phyloP scores from a whole-genome alignment of 2,888 invertebrate genomes.

The Odontocolon sp. region DNA sequence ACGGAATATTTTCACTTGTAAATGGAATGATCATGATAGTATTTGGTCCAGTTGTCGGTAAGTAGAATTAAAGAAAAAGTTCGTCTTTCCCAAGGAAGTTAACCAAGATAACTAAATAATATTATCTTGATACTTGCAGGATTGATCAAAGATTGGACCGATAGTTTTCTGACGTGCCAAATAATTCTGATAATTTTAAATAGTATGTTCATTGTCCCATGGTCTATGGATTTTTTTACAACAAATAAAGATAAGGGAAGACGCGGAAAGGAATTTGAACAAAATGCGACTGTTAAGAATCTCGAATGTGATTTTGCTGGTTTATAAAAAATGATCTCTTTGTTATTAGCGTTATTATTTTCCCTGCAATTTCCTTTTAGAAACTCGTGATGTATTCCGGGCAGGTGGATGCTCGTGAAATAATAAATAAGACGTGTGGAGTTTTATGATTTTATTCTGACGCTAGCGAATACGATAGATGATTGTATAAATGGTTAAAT shows the following conservation, averaged over 20 bases:
- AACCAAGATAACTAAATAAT: not conserved
- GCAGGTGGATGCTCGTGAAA: not conserved
- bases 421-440: not conserved
- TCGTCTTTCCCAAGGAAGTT: conserved; percentile 36
- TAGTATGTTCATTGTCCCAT: conserved; percentile 86
- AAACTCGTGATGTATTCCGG: not conserved
- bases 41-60: conserved; percentile 87
- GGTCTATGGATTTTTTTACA: conserved; percentile 84
- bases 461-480: conserved; percentile 8
- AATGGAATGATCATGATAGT: conserved; percentile 86
- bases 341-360: conserved; percentile 15
- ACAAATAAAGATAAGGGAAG: not conserved
- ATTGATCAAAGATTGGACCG: conserved; percentile 84
- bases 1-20: conserved; percentile 88
- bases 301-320: conserved; percentile 5
- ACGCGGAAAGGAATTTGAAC: conserved; percentile 10
- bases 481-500: not conserved
- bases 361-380: not conserved
- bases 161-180: conserved; percentile 86
- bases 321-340: conserved; percentile 44
- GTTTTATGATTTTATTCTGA: conserved; percentile 29
- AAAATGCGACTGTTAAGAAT: not conserved
- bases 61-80: conserved; percentile 64
- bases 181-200: conserved; percentile 86
- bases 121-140: conserved; percentile 81